Evolutionary conservation across 92 coral and sea anemone genomes (phyloP).

Genomic region (Porites cylindrica): DNA sequence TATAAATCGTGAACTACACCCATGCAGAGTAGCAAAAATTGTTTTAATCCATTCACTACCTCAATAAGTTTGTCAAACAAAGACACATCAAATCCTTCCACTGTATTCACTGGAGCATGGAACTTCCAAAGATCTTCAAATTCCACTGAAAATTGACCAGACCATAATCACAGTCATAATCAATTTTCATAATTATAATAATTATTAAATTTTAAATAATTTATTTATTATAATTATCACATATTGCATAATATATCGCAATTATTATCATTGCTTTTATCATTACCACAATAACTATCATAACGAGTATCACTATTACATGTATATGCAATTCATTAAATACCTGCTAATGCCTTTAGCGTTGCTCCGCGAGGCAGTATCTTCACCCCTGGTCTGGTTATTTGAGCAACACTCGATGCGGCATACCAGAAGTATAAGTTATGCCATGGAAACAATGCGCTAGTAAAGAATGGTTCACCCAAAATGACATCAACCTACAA

Average conservation of each 20-base stretch:
- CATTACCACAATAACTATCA: neutral
- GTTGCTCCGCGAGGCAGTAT: constrained; percentile 78
- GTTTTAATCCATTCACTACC: constrained; percentile 41
- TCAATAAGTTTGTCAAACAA: constrained; percentile 88
- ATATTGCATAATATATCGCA: no score
- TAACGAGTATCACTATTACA: neutral
- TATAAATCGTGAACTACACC: neutral
- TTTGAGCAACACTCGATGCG: constrained; percentile 55
- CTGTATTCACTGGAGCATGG: constrained; percentile 83
- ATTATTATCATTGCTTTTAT: neutral
- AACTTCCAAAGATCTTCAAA: constrained; percentile 97
- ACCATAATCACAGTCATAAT: neutral
- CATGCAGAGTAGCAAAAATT: neutral
- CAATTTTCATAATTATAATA: no score
- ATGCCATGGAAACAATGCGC: constrained; percentile 96
- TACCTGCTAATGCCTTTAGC: constrained; percentile 84
- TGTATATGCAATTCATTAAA: neutral
- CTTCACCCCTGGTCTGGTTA: constrained; percentile 54
- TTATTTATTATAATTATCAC: no score
- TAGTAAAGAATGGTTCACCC: constrained; percentile 91
- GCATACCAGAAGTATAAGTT: constrained; percentile 97
- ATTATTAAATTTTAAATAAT: no score
- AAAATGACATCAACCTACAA: constrained; percentile 88
- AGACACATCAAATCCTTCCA: constrained; percentile 88
- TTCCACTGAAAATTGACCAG: constrained; percentile 62